Evolutionary conservation across 2,113 vertebrate species (phyloP), one percentile per base, ranked within the genome.

Genomic region (Entelurus aequoreus): DNA sequence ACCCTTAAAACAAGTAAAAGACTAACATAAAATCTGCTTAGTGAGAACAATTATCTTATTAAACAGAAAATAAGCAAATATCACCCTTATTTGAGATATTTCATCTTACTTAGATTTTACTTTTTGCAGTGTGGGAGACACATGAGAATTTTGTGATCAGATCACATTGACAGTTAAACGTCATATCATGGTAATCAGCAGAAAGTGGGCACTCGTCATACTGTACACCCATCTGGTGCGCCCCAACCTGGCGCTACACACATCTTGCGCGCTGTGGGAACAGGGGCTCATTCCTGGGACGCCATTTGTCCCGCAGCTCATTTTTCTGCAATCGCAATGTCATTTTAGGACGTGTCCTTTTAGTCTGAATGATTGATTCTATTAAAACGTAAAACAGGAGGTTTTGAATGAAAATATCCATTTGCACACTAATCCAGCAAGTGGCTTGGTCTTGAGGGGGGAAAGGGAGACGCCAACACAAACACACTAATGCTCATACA

Each of bases 161-260:
- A 37, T 60, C 35, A 44, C 36, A 58, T 60, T n/a, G 60, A 82
- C 65, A 77, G 62, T 75, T 13, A 56, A 47, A 84, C 58, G 61
- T 74, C 54, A 62, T 5, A 2, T n/a, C 56, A 55, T 68, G 70
- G 76, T 65, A 65, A 80, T 55, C 19, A 61, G 49, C 53, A 67
- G 50, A 35, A 62, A 66, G 56, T 62, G 65, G 51, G 28, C 50
- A 6, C 14, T 54, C 67, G 21, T 28, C 21, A 28, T 28, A 48
- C 62, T 52, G 49, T 60, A 42, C 40, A 21, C 53, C 52, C 58
- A 44, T 44, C 37, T 62, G 73, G 66, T 63, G 60, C 58, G 73
- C 81, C 63, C 6, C 6, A 38, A 66, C 69, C 71, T 64, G 63
- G 58, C 69, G 44, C 55, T 44, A 51, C 12, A 48, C 49, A 14